Percentiles rank a stretch among this genome's conserved stretches.
These are phyloP conservation scores for Spilogale gracilis DNA, from an alignment of 2,113 vertebrate species.

Conservation along the genomic window DNA sequence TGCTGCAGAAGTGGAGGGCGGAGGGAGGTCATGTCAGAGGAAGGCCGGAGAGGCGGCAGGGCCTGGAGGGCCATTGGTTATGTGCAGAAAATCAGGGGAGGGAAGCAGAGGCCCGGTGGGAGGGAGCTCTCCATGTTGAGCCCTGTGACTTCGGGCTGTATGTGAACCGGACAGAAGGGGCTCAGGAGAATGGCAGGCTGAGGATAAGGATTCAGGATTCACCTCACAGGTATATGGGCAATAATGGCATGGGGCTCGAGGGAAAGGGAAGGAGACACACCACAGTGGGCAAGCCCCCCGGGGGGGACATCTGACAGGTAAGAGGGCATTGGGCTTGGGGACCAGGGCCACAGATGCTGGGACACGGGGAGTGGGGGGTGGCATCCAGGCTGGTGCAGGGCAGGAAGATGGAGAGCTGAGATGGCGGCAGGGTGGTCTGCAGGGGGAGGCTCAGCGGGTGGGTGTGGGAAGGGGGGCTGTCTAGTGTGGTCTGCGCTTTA, in stretches of 20 bases:
- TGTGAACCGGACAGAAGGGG: background rate
- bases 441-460: too few species aligned
- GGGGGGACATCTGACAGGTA: background rate
- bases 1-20: background rate
- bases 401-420: background rate
- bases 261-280: background rate
- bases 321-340: background rate
- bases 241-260: background rate
- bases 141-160: background rate
- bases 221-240: background rate
- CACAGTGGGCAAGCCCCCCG: background rate
- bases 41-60: background rate
- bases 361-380: background rate
- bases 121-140: background rate
- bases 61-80: background rate
- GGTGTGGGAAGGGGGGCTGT: fast-evolving
- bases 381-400: background rate
- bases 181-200: background rate
- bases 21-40: background rate
- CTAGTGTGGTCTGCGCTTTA: background rate
- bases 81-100: background rate
- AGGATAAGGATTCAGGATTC: background rate
- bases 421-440: background rate
- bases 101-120: background rate
- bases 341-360: too few species aligned